Evolutionary conservation across 2,888 invertebrate genomes (phyloP), one percentile per base, ranked within the genome.

Genomic region (Drosophila mayaguana): DNA sequence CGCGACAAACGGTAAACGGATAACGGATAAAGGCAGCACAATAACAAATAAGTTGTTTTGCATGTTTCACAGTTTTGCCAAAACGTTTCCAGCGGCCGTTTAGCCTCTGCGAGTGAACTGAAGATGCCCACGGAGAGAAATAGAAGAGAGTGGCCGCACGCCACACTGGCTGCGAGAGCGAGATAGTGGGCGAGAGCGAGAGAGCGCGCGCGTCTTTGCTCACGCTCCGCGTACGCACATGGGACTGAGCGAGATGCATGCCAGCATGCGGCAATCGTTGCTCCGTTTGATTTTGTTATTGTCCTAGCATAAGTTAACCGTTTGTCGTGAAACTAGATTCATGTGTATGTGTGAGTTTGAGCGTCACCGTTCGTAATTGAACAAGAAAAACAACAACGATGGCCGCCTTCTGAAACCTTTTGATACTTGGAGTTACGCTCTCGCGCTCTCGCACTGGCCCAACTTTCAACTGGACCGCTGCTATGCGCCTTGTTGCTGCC

Each of bases 21-120:
- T 40, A 55, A 28, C 28, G 72, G 56, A 57, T 48, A 66, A 62
- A 22, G 48, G 40, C 38, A 61, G 72, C 68, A 55, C 71, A 63
- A 68, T 62, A 68, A 68, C 67, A 80, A 82, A 75, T 63, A 59
- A 67, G n/a, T 43, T 60, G 67, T 71, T 71, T 72, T 72, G 74
- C 66, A 66, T 75, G 82, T 83, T 83, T 84, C 82, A 84, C 81
- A 65, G 38, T 73, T 79, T 65, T 81, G 71, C 82, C 82, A 83
- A 84, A 78, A 69, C 88, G 82, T 83, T 87, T 87, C 82, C 66
- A 70, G 62, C 79, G 45, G 51, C 59, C 59, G 55, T 67, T 73
- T 68, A 61, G 66, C 51, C 32, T 65, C 60, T 32, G 36, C 18
- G 46, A 42, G 59, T 50, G 6, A 12, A 54, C 9, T 38, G 40